A percentile compares a stretch with the other conserved stretches of the same genome.
Evolutionary conservation across 2,888 invertebrate species (phyloP).

Genomic region (Oscheius sp.): DNA sequence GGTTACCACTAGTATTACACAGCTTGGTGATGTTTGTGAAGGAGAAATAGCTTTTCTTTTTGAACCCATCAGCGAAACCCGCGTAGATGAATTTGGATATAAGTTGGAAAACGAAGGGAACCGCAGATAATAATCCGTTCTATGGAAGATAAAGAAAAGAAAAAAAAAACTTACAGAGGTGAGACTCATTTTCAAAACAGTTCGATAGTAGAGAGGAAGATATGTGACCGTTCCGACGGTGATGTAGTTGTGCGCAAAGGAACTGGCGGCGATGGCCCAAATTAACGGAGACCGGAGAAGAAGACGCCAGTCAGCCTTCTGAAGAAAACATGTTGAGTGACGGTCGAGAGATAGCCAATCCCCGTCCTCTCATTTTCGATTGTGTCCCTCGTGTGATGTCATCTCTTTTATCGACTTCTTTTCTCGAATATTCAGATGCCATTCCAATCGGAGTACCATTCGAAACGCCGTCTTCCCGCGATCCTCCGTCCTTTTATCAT

Average conservation of each 20-base stretch:
- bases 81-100: constrained; percentile 66
- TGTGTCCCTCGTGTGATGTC: no score
- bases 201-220: constrained; percentile 66
- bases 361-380: no score
- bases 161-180: not conserved
- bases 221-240: constrained; percentile 69
- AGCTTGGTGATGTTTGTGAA: constrained; percentile 59
- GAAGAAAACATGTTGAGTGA: constrained; percentile 5
- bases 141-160: constrained; percentile 30
- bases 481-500: constrained; percentile 37
- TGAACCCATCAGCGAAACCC: constrained; percentile 59
- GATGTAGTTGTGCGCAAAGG: constrained; percentile 69
- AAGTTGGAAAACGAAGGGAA: constrained; percentile 67
- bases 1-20: constrained; percentile 63
- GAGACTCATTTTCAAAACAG: constrained; percentile 61
- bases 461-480: no score
- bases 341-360: no score
- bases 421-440: no score
- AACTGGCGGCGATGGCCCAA: constrained; percentile 64
- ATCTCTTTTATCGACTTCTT: no score
- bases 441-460: no score
- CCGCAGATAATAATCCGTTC: constrained; percentile 68
- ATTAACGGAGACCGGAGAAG: constrained; percentile 61
- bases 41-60: constrained; percentile 40
- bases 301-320: constrained; percentile 55